Evolutionary conservation across 2,888 invertebrate species (phyloP).

Genomic region (Drosophila sordidula): DNA sequence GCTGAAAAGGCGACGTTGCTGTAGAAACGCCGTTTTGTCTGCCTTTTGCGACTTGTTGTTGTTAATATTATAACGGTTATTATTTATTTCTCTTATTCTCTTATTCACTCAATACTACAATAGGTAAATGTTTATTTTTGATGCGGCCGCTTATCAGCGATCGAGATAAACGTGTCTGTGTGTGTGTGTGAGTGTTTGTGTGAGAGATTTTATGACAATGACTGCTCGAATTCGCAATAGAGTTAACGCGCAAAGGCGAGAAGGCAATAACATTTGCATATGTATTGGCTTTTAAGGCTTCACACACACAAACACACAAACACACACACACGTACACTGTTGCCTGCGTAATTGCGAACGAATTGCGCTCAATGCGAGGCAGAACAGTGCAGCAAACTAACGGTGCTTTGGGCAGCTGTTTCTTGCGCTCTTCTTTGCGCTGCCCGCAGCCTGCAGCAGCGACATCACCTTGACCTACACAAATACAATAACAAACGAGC

Average conservation of each 20-base stretch:
- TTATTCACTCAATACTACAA: constrained; percentile 17
- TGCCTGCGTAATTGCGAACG: constrained; percentile 33
- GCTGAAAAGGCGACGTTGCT: constrained; percentile 75
- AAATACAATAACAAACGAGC: constrained; percentile 37
- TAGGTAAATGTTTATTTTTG: constrained; percentile 29
- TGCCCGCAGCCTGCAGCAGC: constrained; percentile 23
- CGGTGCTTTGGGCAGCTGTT: constrained; percentile 52
- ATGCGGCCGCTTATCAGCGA: constrained; percentile 39
- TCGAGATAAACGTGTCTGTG: constrained; percentile 30
- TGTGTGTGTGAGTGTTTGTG: neutral
- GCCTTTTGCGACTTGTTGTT: constrained; percentile 29
- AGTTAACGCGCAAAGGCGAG: neutral
- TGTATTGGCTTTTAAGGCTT: constrained; percentile 65
- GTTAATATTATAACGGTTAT: constrained; percentile 9
- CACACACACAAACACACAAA: constrained; percentile 18
- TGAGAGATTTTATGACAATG: constrained; percentile 3
- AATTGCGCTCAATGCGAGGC: constrained; percentile 43
- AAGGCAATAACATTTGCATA: constrained; percentile 25
- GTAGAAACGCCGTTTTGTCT: constrained; percentile 76
- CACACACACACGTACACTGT: constrained; percentile 32
- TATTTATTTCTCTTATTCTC: constrained; percentile 3
- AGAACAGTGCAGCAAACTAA: constrained; percentile 36
- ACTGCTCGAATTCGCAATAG: constrained; percentile 18
- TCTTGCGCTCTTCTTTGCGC: constrained; percentile 15
- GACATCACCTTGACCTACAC: constrained; percentile 76